A percentile compares a stretch with the other conserved stretches of the same genome.
phyloP scores from a whole-genome alignment of 2,888 invertebrate genomes.

The Notodonta dromedarius region DNA sequence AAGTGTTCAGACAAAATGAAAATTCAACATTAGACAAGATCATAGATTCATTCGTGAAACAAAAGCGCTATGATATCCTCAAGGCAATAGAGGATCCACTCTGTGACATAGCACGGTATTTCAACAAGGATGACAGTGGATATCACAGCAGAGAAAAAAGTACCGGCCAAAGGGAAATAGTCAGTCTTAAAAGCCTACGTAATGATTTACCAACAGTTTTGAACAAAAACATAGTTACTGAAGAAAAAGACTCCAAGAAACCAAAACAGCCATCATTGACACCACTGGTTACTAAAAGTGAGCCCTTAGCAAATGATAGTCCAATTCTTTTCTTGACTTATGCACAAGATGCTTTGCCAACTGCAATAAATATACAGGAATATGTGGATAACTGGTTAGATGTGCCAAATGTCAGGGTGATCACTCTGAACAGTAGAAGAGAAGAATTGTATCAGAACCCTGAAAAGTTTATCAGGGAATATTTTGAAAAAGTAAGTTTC shows the following conservation, averaged over 20 bases:
- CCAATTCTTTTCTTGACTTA: constrained; percentile 80
- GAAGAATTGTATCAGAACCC: constrained; percentile 81
- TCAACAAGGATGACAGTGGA: constrained; percentile 74
- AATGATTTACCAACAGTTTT: constrained; percentile 73
- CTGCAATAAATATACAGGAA: constrained; percentile 75
- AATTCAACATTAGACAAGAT: constrained; percentile 83
- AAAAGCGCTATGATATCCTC: constrained; percentile 80
- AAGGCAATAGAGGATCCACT: constrained; percentile 76
- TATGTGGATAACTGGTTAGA: constrained; percentile 76
- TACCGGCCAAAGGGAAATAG: constrained; percentile 63
- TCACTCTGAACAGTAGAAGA: constrained; percentile 77
- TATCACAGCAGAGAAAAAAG: constrained; percentile 68
- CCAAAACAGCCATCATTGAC: constrained; percentile 51
- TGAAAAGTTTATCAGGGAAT: constrained; percentile 82
- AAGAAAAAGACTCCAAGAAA: constrained; percentile 56
- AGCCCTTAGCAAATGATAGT: constrained; percentile 52
- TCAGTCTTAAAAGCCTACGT: constrained; percentile 64
- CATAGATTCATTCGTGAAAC: constrained; percentile 71
- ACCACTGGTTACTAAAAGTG: constrained; percentile 43
- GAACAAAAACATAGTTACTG: constrained; percentile 58
- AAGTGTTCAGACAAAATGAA: constrained; percentile 79
- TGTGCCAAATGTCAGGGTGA: constrained; percentile 61
- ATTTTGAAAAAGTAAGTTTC: constrained; percentile 79
- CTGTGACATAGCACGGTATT: constrained; percentile 62
- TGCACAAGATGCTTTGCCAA: constrained; percentile 78